A percentile compares a stretch with the other conserved stretches of the same genome.
These are phyloP conservation scores for Druceiella hillmani DNA, from an alignment of 2,888 invertebrate species.

Conservation along the genomic window DNA sequence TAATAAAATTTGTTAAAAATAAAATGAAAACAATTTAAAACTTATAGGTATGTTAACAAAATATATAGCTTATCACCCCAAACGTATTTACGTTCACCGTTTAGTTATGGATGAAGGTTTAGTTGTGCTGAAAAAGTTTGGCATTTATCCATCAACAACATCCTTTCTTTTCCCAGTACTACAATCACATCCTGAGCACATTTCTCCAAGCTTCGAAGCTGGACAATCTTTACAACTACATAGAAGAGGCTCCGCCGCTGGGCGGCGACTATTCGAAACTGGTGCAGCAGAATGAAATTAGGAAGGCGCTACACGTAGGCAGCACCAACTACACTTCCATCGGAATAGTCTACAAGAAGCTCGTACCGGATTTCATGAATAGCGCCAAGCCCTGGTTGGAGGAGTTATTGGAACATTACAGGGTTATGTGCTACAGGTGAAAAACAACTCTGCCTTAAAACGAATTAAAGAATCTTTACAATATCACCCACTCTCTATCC, in stretches of 20 bases:
- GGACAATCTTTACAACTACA: conserved; percentile 46
- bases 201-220: conserved; percentile 41
- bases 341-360: conserved; percentile 45
- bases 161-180: conserved; percentile 36
- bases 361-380: conserved; percentile 50
- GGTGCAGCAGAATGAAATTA: conserved; percentile 39
- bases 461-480: too few relatives aligned
- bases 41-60: too few relatives aligned
- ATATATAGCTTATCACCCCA: too few relatives aligned
- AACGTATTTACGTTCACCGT: too few relatives aligned
- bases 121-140: too few relatives aligned
- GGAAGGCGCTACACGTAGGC: conserved; percentile 50
- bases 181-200: conserved; percentile 43
- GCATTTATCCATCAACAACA: too few relatives aligned
- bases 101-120: too few relatives aligned
- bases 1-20: too few relatives aligned
- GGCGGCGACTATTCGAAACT: conserved; percentile 41
- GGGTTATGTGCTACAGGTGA: conserved; percentile 57
- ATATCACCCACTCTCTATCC: too few relatives aligned
- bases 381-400: conserved; percentile 54
- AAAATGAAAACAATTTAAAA: too few relatives aligned
- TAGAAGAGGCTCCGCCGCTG: conserved; percentile 37
- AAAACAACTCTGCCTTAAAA: too few relatives aligned
- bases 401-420: conserved; percentile 49
- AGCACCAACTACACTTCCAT: conserved; percentile 47